A percentile compares a stretch with the other conserved stretches of the same genome.
These are phyloP conservation scores for Eumaeus atala DNA, from an alignment of 1,140 invertebrate genomes.

Conservation along the genomic window DNA sequence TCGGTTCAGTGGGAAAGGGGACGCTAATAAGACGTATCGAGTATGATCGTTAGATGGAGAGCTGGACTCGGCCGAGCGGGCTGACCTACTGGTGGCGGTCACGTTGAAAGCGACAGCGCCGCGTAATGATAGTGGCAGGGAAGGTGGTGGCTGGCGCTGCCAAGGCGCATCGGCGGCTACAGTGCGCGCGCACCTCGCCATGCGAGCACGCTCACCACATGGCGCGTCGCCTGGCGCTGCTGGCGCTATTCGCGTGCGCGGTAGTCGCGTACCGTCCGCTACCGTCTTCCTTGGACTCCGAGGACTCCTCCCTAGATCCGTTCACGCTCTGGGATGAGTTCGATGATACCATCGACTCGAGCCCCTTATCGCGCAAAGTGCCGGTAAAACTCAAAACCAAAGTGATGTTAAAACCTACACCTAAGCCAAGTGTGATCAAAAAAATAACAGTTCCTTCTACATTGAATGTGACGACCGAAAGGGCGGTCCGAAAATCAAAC, in stretches of 20 bases:
- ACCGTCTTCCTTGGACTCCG: constrained; percentile 25
- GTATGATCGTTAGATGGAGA: constrained; percentile 33
- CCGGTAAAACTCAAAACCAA: constrained; percentile 12
- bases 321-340: constrained; percentile 53
- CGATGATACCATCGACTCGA: constrained; percentile 44
- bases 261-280: constrained; percentile 36
- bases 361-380: constrained; percentile 22
- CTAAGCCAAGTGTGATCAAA: constrained; percentile 7
- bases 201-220: constrained; percentile 65
- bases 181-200: constrained; percentile 68
- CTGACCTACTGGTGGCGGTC: constrained; percentile 53
- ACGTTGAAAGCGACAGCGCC: constrained; percentile 59
- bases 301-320: constrained; percentile 44
- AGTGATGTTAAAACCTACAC: constrained; percentile 42
- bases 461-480: constrained; percentile 37
- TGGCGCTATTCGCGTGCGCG: constrained; percentile 54
- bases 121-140: constrained; percentile 60
- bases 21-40: constrained; percentile 18
- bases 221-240: constrained; percentile 69
- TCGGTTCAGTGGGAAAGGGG: constrained; percentile 20
- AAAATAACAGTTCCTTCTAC: constrained; percentile 30
- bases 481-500: background rate
- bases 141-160: constrained; percentile 42
- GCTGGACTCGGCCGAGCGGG: constrained; percentile 33
- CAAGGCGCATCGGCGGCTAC: constrained; percentile 33